Base-by-base conservation (phyloP, 2,888 invertebrate genomes). In the Hermaeophaga mercurialis region DNA sequence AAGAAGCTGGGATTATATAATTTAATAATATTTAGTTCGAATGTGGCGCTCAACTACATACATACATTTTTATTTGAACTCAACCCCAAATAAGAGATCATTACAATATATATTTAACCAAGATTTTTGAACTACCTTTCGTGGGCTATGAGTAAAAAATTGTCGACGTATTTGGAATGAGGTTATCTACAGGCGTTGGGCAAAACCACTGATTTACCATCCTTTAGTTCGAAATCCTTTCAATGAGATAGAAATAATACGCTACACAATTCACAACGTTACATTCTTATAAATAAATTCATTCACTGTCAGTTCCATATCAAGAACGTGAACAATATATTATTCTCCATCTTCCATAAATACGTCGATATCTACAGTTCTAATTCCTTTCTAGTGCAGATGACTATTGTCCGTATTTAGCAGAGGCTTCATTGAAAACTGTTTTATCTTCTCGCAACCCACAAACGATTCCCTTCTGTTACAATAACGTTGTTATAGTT, bases 321-420 rank as follows among this genome's bases (percentile, higher is more conserved):
- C 54, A 56, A 53, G 54, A 43, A 41, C 44, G 31, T 34, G 39
- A 49, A 59, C 55, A 59, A 59, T 44, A 48, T 45, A 45, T 56
- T 43, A 56, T 59, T 56, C 59, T 56, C 44, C 56, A 50, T 54
- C 56, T 46, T 44, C 45, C 26, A 53, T 56, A 50, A 54, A 46
- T 31, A 56, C 49, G 56, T 56, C 59, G 54, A 59, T 56, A 56
- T 54, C 45, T 48, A 56, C 56, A 59, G 49, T 59, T 59, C 52
- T 56, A 56, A 59, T 59, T 54, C 59, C 56, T 54, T 59, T 49
- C 48, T 53, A 41, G 54, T 54, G 49, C 54, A 38, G 56, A 39
- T 53, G 56, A 50, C 54, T 50, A 59, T 59, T 59, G 59, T 59
- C 45, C 47, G 49, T 36, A 50, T 59, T 56, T 46, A 54, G 41